These are phyloP conservation scores for Diaperis boleti DNA, from an alignment of 2,888 invertebrate genomes.

Conservation along the genomic window DNA sequence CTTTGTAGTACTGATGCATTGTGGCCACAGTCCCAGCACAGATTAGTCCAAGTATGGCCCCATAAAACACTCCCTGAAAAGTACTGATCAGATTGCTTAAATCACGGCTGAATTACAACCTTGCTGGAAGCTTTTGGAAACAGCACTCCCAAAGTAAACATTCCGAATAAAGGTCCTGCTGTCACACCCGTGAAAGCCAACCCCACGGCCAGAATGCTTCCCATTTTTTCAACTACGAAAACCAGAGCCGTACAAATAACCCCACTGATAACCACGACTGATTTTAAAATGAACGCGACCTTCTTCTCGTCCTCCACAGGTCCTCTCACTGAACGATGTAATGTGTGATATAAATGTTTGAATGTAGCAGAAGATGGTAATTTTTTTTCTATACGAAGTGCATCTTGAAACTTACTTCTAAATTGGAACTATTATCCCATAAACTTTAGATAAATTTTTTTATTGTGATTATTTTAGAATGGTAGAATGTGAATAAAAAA, in stretches of 20 bases:
- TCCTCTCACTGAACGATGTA: too few species aligned
- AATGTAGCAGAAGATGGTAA: too few species aligned
- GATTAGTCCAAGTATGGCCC: slow-evolving; percentile 53
- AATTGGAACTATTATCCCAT: too few species aligned
- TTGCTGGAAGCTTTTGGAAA: slow-evolving; percentile 67
- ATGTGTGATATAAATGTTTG: too few species aligned
- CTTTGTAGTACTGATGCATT: slow-evolving; percentile 52
- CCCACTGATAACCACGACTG: slow-evolving; percentile 68
- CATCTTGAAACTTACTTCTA: too few species aligned
- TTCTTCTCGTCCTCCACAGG: too few species aligned
- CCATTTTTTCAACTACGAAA: slow-evolving; percentile 68
- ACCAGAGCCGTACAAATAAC: slow-evolving; percentile 80
- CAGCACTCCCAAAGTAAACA: slow-evolving; percentile 77
- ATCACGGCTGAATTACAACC: background rate
- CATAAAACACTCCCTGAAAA: slow-evolving; percentile 60
- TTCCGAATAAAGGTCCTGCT: slow-evolving; percentile 72
- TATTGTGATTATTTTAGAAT: too few species aligned
- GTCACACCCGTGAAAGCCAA: slow-evolving; percentile 65
- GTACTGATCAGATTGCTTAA: background rate
- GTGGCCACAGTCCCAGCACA: slow-evolving; percentile 56
- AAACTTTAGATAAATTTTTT: too few species aligned
- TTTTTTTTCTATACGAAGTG: too few species aligned
- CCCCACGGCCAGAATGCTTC: slow-evolving; percentile 70
- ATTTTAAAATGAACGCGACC: slow-evolving; percentile 69
- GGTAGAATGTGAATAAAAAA: too few species aligned